A percentile compares a stretch with the other conserved stretches of the same genome.
Evolutionary conservation across 2,113 vertebrate species (phyloP).

Genomic region (Oryzias woworae): DNA sequence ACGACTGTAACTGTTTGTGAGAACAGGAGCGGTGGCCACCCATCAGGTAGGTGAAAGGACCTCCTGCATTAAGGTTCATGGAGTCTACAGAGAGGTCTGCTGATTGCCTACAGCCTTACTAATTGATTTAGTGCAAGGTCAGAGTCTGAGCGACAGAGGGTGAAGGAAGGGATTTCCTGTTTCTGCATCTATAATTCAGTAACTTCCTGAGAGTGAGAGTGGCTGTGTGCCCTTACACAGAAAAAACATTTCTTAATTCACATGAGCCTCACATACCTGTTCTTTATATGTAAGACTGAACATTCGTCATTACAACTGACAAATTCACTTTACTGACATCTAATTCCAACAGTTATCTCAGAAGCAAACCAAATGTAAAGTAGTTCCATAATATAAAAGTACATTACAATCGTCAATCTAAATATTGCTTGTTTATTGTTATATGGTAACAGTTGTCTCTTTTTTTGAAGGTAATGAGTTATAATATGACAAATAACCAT

Average conservation of each 20-base stretch:
- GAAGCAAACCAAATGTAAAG: no score
- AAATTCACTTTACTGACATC: neutral
- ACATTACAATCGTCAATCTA: no score
- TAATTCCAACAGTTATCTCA: neutral
- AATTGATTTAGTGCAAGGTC: constrained; percentile 81
- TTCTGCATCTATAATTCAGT: constrained; percentile 80
- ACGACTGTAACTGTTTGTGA: constrained; percentile 35
- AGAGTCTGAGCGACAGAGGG: constrained; percentile 70
- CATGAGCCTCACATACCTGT: neutral
- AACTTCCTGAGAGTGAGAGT: constrained; percentile 63
- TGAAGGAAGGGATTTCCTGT: constrained; percentile 78
- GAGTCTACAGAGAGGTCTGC: constrained; percentile 51
- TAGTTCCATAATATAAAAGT: no score
- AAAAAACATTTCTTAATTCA: constrained; percentile 17
- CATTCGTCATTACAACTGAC: no score
- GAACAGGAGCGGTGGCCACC: constrained; percentile 46
- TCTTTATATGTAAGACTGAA: neutral
- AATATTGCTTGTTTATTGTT: no score
- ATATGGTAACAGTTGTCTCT: no score
- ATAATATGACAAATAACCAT: no score
- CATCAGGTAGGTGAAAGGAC: constrained; percentile 52
- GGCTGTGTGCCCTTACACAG: constrained; percentile 1
- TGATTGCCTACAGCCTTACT: constrained; percentile 71
- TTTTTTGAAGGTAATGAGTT: no score
- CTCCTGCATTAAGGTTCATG: constrained; percentile 62